Percentiles rank a stretch among this genome's conserved stretches.
These are phyloP conservation scores for Lycopodina hypogea DNA, from an alignment of 37 sponge, comb jelly and placozoan genomes.

Conservation along the genomic window DNA sequence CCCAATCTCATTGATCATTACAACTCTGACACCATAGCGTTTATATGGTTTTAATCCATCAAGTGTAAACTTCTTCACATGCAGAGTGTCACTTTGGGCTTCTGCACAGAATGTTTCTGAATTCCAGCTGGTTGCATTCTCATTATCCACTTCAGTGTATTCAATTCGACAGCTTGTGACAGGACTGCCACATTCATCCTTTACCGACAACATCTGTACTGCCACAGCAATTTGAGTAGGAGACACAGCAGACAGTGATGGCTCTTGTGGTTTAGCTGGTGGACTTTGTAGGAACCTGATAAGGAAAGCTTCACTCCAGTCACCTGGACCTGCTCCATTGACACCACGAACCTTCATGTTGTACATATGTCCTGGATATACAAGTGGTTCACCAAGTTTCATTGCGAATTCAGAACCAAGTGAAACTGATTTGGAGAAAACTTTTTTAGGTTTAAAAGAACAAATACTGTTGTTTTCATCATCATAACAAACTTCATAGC, in stretches of 20 bases:
- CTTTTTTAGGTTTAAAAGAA: neutral
- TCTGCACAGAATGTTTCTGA: neutral
- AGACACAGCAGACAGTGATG: neutral
- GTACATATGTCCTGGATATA: neutral
- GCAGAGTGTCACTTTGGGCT: neutral
- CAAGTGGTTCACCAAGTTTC: neutral
- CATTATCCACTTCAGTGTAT: neutral
- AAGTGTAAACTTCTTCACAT: neutral
- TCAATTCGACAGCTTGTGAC: neutral
- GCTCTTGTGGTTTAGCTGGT: neutral
- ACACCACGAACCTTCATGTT: neutral
- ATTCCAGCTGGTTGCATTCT: neutral
- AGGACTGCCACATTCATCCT: slow-evolving; percentile 11
- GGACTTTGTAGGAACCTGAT: neutral
- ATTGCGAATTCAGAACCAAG: neutral
- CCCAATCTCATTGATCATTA: slow-evolving; percentile 2
- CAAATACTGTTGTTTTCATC: neutral
- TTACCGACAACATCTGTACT: no score
- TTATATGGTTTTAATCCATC: neutral
- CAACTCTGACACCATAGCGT: neutral
- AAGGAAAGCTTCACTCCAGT: neutral
- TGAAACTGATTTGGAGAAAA: neutral
- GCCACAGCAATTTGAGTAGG: neutral
- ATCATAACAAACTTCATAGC: neutral
- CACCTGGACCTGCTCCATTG: neutral